Evolutionary conservation across 2,888 invertebrate species (phyloP), one percentile per base, ranked within the genome.

Genomic region (Agrilus mali): DNA sequence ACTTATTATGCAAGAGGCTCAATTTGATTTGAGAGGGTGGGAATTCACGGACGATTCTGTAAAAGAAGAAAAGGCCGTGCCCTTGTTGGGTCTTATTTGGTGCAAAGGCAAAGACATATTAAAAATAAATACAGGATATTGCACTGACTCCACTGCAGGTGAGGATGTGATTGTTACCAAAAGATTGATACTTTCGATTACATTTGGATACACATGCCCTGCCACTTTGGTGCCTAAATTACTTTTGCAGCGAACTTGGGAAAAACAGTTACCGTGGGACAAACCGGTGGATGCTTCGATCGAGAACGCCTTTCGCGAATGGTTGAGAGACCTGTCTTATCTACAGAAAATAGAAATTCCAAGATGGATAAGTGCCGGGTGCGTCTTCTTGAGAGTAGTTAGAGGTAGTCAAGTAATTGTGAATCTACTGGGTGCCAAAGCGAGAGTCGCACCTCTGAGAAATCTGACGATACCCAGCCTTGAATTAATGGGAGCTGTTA

Each of bases 381-480:
- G 27, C 10, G 32, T n/a, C 43, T 43, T 40, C 32, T 33, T 17
- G 39, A 40, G n/a, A 35, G 33, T n/a, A 43, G 39, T 33, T 31
- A 16, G 7, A 7, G 8, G n/a, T 38, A 39, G 4, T 42, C 31
- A 33, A 32, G 5, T 20, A 20, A 5, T 7, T 20, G 20, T 20
- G 6, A 20, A 20, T 6, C 7, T 20, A 20, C 6, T 20, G 6
- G 20, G 7, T 6, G 20, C 20, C 6, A 37, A 42, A 36, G 16
- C 38, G 12, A 32, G 33, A 33, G 34, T 41, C 15, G 12, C 20
- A 5, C 34, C 42, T 10, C 13, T 38, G 7, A 36, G 15, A 27
- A 33, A 17, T 10, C 2, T 34, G 10, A 14, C 43, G n/a, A 45
- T 42, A 22, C 42, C 39, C 2, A 41, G 22, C 7, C 32, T 45